A percentile compares a stretch with the other conserved stretches of the same genome.
Conservation (phyloP, 2,888 invertebrate species). For the Xestobium rufovillosum region DNA sequence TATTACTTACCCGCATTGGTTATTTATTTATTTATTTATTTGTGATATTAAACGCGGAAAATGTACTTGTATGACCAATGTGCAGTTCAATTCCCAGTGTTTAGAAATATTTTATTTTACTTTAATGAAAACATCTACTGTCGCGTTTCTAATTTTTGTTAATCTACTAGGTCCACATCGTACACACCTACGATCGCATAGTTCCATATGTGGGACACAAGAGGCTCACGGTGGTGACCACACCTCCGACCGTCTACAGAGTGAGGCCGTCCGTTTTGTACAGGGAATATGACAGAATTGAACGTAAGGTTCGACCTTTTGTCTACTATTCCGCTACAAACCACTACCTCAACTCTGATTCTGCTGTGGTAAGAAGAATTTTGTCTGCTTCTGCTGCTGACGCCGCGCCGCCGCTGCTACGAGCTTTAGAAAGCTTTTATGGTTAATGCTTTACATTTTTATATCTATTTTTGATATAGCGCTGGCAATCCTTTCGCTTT, state of each 20-base stretch:
- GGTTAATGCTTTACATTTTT: conserved; percentile 6
- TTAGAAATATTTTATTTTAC: too few species aligned
- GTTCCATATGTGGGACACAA: conserved; percentile 46
- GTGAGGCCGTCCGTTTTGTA: conserved; percentile 60
- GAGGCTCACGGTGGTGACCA: conserved; percentile 55
- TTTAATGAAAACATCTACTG: too few species aligned
- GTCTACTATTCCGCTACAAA: conserved; percentile 59
- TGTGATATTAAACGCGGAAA: too few species aligned
- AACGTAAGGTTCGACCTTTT: conserved; percentile 55
- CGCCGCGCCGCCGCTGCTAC: conserved; percentile 21
- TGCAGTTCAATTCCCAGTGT: too few species aligned
- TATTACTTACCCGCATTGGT: too few species aligned
- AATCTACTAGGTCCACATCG: conserved; percentile 44
- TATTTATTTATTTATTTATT: too few species aligned
- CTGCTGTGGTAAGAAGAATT: conserved; percentile 57
- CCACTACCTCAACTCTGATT: conserved; percentile 70
- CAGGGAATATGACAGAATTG: conserved; percentile 62
- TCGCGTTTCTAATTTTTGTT: too few species aligned
- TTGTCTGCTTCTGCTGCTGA: conserved; percentile 23
- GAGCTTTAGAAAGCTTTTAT: conserved; percentile 13
- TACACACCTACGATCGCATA: conserved; percentile 42
- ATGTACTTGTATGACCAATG: too few species aligned
- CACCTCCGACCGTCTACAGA: conserved; percentile 51
- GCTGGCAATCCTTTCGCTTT: too few species aligned
- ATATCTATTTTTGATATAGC: neutral